These are phyloP conservation scores for Drosophila vallismaia DNA, from an alignment of 2,888 invertebrate genomes.

Conservation along the genomic window DNA sequence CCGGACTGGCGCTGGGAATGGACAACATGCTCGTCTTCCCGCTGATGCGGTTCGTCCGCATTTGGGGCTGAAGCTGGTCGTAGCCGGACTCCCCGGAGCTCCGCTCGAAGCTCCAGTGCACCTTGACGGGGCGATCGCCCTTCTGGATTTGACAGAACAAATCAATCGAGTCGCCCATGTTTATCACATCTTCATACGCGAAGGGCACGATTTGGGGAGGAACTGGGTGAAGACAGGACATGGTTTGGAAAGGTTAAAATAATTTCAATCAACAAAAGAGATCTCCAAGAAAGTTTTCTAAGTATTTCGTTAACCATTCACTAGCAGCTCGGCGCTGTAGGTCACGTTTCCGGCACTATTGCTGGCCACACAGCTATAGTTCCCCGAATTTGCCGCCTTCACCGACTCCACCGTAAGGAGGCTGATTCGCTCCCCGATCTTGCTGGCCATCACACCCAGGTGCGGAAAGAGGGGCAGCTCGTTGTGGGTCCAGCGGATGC, in stretches of 20 bases:
- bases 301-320: conserved; percentile 85
- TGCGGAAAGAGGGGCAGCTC: conserved; percentile 83
- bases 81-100: conserved; percentile 60
- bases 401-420: conserved; percentile 89
- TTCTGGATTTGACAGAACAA: conserved; percentile 89
- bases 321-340: conserved; percentile 87
- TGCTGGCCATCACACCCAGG: conserved; percentile 87
- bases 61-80: conserved; percentile 79
- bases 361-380: conserved; percentile 88
- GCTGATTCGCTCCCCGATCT: conserved; percentile 87
- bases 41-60: conserved; percentile 86
- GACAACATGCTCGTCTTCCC: conserved; percentile 87
- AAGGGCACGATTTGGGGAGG: conserved; percentile 91
- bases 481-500: conserved; percentile 87
- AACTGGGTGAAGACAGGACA: conserved; percentile 84
- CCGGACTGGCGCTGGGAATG: conserved; percentile 86
- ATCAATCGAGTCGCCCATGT: conserved; percentile 89
- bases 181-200: conserved; percentile 89
- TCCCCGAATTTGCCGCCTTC: conserved; percentile 88
- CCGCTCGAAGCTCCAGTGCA: conserved; percentile 87
- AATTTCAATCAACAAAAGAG: conserved; percentile 35
- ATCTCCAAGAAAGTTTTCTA: conserved; percentile 56
- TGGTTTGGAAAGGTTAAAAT: conserved; percentile 4
- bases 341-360: conserved; percentile 87
- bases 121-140: conserved; percentile 88